These are phyloP conservation scores for Pteria penguin DNA, from an alignment of 2,888 invertebrate genomes.

Conservation along the genomic window DNA sequence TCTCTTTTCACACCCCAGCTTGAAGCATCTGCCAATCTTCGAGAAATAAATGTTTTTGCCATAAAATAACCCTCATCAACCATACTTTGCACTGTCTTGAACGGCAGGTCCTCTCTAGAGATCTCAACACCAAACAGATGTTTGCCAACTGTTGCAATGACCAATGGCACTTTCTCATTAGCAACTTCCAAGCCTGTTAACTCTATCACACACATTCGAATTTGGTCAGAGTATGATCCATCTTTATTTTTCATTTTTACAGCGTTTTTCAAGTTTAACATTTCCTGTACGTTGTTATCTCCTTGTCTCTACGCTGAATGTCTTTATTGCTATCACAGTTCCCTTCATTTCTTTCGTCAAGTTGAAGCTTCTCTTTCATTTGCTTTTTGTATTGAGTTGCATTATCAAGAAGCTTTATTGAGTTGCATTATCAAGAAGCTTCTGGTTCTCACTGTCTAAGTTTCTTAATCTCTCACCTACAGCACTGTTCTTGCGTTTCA, in stretches of 20 bases:
- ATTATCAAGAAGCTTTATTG: background rate
- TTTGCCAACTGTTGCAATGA: constrained; percentile 13
- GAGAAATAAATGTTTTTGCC: constrained; percentile 1
- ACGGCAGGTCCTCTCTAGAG: constrained; percentile 16
- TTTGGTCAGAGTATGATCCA: constrained; percentile 17
- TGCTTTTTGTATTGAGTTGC: constrained; percentile 7
- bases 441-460: background rate
- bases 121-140: constrained; percentile 24
- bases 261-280: background rate
- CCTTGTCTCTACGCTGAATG: constrained; percentile 1
- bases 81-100: background rate
- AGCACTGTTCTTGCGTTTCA: background rate
- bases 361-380: background rate
- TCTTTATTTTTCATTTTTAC: constrained; percentile 13
- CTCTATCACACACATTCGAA: constrained; percentile 37
- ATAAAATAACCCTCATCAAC: constrained; percentile 33
- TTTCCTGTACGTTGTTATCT: background rate
- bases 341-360: no score
- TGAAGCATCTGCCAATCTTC: background rate
- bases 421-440: background rate
- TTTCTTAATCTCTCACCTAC: background rate
- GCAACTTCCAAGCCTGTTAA: constrained; percentile 32
- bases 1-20: background rate
- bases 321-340: no score
- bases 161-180: constrained; percentile 20